Base-by-base conservation (phyloP, 2,797 vertebrate genomes). In the Paratrypauchen microcephalus region DNA sequence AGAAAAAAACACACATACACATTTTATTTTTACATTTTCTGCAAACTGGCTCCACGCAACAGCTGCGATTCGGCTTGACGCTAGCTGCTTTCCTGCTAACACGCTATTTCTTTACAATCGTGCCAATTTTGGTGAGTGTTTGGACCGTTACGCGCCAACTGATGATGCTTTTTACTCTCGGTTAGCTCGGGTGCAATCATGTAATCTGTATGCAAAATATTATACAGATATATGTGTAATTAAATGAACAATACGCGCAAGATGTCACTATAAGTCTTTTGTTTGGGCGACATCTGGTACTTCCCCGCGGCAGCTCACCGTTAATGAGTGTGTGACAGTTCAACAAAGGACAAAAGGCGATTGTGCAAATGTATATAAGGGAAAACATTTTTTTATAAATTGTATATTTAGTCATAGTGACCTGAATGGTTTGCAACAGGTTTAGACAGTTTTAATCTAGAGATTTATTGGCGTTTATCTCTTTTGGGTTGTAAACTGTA, bases 241-340 rank as follows among this genome's bases (percentile, higher is more conserved):
- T n/a, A 3, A 65, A 52, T 30, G 9, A 12, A 50, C 9, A 50
- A 30, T 5, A 5, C 8, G 24, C 12, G 24, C 24, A 8, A 6
- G 13, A 16, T 52, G 62, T 65, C 8, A 12, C 62, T 12, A 11
- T 36, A 28, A 7, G 30, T 36, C 19, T 54, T 9, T 65, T 15
- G 36, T 63, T 28, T 66, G 26, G 18, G 12, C 24, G 57, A 63
- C 55, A n/a, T 30, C 23, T 56, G 59, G 56, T 45, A 48, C 60
- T 68, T 78, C 73, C 70, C 68, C 2, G 30, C 63, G 5, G 28
- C 39, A 2, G 19, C 48, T 50, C n/a, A 11, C n/a, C 3, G 52
- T 41, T 52, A 63, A 67, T n/a, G 15, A 0, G 23, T 23, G 66
- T 65, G 55, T 12, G 5, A 16, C n/a, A 63, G 45, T 30, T 50